These are phyloP conservation scores for Eupelmus urozonus DNA, from an alignment of 2,888 invertebrate genomes.

Conservation along the genomic window DNA sequence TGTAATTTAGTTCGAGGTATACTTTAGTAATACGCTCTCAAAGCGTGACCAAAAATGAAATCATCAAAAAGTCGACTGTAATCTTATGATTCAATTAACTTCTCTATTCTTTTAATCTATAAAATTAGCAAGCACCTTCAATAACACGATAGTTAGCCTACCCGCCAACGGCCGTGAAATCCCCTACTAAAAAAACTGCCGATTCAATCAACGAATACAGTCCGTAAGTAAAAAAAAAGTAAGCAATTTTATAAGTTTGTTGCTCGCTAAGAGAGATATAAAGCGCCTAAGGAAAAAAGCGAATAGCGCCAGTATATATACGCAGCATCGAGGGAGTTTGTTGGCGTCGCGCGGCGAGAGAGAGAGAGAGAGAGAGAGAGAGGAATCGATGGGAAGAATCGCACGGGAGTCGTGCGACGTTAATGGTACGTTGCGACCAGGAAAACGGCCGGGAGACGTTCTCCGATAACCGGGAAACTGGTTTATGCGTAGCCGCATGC, in stretches of 20 bases:
- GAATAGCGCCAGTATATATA: background rate
- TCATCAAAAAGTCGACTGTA: background rate
- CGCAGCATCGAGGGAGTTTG: background rate
- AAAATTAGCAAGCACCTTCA: background rate
- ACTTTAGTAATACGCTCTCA: no score
- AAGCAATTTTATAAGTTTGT: no score
- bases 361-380: no score
- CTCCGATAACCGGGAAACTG: slow-evolving; percentile 75
- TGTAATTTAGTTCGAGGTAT: no score
- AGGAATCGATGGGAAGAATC: slow-evolving; percentile 47
- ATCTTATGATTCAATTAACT: slow-evolving; percentile 22
- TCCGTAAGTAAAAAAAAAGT: no score
- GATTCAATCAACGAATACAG: no score
- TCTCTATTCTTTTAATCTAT: background rate
- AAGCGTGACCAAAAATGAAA: no score
- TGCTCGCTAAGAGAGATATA: no score
- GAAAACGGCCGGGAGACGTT: slow-evolving; percentile 69
- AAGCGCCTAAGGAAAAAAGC: background rate
- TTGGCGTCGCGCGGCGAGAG: background rate
- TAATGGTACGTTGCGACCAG: slow-evolving; percentile 72
- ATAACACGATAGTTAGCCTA: no score
- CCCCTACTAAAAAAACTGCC: no score
- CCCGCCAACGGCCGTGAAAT: no score
- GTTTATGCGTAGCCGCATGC: slow-evolving; percentile 70
- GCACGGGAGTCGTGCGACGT: slow-evolving; percentile 59